Conservation (phyloP, 2,888 invertebrate species). For the Poecilus cupreus region DNA sequence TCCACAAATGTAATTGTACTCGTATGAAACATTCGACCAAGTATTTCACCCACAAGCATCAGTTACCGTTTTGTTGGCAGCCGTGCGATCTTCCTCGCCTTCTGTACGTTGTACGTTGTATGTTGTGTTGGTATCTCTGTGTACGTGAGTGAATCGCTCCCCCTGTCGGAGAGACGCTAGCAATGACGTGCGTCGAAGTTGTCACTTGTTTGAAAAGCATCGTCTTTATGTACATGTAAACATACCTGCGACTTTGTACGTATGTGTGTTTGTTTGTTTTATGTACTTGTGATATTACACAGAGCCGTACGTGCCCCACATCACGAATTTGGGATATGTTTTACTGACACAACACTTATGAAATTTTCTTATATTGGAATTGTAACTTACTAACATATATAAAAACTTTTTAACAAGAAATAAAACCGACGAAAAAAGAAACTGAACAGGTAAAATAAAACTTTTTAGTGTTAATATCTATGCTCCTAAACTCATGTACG, state of each 20-base stretch:
- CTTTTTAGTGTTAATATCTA: no score
- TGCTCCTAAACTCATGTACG: no score
- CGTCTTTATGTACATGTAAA: conserved; percentile 21
- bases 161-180: not conserved
- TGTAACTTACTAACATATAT: no score
- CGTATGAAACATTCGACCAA: not conserved
- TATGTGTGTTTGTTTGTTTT: not conserved
- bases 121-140: no score
- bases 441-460: no score
- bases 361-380: no score
- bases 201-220: conserved; percentile 21
- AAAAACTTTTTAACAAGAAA: no score
- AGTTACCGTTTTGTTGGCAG: not conserved
- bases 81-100: not conserved
- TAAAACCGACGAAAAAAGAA: no score
- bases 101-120: no score
- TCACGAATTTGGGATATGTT: no score
- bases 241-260: conserved; percentile 14
- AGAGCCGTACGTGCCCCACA: not conserved
- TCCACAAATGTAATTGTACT: not conserved
- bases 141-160: not conserved
- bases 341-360: no score
- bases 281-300: not conserved
- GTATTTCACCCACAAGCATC: not conserved
- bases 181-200: conserved; percentile 2